Conservation (phyloP, 2,113 vertebrate genomes). For the Syrmaticus mikado region DNA sequence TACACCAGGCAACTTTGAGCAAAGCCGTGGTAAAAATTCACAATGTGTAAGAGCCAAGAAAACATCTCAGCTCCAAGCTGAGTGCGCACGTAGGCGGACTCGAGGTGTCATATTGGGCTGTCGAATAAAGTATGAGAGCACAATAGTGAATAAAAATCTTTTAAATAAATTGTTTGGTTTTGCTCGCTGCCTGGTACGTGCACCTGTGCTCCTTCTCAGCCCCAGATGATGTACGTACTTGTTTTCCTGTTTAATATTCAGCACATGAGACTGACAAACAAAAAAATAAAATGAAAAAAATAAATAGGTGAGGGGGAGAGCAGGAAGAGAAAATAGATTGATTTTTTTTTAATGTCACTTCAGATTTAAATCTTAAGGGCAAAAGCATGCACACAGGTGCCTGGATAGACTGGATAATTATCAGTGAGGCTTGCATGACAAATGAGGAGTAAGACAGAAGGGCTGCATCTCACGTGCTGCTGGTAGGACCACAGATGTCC, state of each 20-base stretch:
- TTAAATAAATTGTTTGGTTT: slow-evolving; percentile 53
- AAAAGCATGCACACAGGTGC: not conserved
- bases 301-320: not conserved
- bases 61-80: slow-evolving; percentile 21
- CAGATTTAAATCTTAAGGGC: not conserved
- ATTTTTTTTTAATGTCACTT: not conserved
- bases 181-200: not conserved
- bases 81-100: not conserved
- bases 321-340: not conserved
- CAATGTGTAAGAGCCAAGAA: not conserved
- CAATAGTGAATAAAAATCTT: slow-evolving; percentile 47
- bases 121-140: not conserved
- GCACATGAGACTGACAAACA: not conserved
- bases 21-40: not conserved
- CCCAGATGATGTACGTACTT: slow-evolving; percentile 49
- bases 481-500: not conserved
- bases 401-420: not conserved
- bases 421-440: not conserved
- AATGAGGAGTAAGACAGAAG: not conserved
- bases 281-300: not conserved
- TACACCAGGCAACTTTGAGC: not conserved
- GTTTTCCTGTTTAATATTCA: slow-evolving; percentile 52
- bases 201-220: slow-evolving; percentile 38
- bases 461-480: not conserved
- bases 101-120: not conserved